Evolutionary conservation across 2,888 invertebrate genomes (phyloP), one percentile per base, ranked within the genome.

Genomic region (Ariolimax columbianus): DNA sequence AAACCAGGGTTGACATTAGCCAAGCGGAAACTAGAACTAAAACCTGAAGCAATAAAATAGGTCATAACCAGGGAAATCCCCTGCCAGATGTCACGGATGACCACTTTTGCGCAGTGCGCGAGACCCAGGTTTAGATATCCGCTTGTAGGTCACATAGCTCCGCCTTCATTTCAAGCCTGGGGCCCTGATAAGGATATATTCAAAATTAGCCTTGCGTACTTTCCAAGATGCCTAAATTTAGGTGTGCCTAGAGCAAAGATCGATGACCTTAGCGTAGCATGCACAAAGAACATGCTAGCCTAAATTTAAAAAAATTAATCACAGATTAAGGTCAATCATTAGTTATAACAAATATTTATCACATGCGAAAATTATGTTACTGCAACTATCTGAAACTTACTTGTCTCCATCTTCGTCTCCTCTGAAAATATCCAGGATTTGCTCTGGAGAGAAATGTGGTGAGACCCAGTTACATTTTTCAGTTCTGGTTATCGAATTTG

Each of bases 331-430:
- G 30, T n/a, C 30, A n/a, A 63, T 63, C n/a, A 30, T 30, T 63
- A 30, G 3, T 63, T n/a, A 30, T 63, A 63, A 30, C 55, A n/a
- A 63, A 63, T n/a, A 63, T 63, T 1, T n/a, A 63, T 63, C 3
- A 23, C n/a, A 63, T 2, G 7, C 23, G n/a, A 63, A n/a, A 11
- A 63, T 33, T 66, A 66, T 0, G 1, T 66, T 66, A 33, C 30
- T 17, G 2, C 30, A 33, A 11, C 1, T 33, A 33, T 66, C 33
- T 17, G 9, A n/a, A 38, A 89, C 92, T 89, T 90, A 91, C 91
- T 90, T 90, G 85, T 92, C 92, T n/a, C 92, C 92, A 85, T 92
- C 92, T 82, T 89, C 90, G 82, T 92, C 91, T 79, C 90, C 91
- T 68, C 87, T 85, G 82, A 88, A 91, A 14, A 89, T 80, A 55